Conservation (phyloP, 1,140 invertebrate species). For the Delia radicum region DNA sequence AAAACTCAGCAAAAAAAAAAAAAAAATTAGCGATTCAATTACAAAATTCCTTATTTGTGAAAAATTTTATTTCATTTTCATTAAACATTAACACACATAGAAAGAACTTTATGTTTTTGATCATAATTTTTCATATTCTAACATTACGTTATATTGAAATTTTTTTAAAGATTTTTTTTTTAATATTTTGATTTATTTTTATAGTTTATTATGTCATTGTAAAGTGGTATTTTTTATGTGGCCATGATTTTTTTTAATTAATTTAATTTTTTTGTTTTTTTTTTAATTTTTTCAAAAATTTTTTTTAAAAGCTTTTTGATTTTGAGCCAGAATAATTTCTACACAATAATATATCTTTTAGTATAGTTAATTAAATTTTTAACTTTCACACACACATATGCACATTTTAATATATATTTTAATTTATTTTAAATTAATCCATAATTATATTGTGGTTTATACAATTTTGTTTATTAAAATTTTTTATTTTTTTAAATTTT, state of each 20-base stretch:
- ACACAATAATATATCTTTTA: background rate
- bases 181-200: too few relatives aligned
- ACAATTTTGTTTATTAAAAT: background rate
- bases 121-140: background rate
- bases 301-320: background rate
- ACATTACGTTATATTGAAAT: background rate
- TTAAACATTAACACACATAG: slow-evolving; percentile 2
- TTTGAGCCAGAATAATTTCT: too few relatives aligned
- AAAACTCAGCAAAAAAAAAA: too few relatives aligned
- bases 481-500: background rate
- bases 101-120: too few relatives aligned
- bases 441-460: background rate
- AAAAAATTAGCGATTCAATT: slow-evolving; percentile 43
- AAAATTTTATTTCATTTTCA: too few relatives aligned
- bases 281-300: background rate
- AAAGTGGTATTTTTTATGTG: background rate
- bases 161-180: background rate
- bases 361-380: background rate
- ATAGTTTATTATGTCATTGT: background rate
- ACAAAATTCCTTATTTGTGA: slow-evolving; percentile 56
- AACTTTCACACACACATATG: background rate
- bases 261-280: too few relatives aligned
- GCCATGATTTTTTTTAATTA: background rate
- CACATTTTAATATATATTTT: background rate
- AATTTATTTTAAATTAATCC: background rate